Base-by-base conservation (phyloP, 2,797 vertebrate genomes). In the Ataeniobius toweri region DNA sequence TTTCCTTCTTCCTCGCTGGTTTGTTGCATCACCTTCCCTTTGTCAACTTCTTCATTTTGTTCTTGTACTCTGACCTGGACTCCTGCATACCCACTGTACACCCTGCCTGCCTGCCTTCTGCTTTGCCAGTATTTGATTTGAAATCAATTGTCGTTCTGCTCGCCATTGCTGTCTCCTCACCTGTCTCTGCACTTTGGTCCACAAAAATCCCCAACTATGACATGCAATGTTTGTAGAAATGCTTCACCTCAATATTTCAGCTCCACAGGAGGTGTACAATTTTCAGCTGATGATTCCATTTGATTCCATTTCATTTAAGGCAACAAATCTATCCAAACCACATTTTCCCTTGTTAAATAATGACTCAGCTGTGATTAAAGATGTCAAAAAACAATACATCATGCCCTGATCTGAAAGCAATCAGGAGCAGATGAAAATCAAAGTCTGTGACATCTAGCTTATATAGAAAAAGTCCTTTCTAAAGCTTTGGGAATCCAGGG, bases 221-320 rank as follows among this genome's bases (percentile, higher is more conserved):
- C 36, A 61, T 61, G 6, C 6, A 63, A 31, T 9, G 59, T 18
- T 28, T 20, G 69, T 16, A 56, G 51, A 56, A 73, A 26, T 16
- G 39, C 73, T 73, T 77, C 71, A 71, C 48, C 73, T 20, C 74
- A 82, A 65, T 82, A 71, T 77, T 59, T 31, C 39, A 18, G 22
- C 71, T 71, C 71, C 13, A 44, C 74, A 75, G 71, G 69, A 83
- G 81, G 39, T 61, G 3, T 28, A 14, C 4, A 59, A 26, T 28
- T 12, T 59, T 26, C 4, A 20, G 9, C 14, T 28, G 16, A 13
- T 13, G 58, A 4, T 28, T 59, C n/a, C 3, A 26, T 14, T 59
- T 59, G 13, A 36, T 36, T 36, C 3, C 36, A 36, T 36, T 36
- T 36, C 36, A 36, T 36, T 26, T 13, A 59, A 14, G n/a, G n/a